Base-by-base conservation (phyloP, 2,113 vertebrate species). In the Nycticryphes semicollaris region DNA sequence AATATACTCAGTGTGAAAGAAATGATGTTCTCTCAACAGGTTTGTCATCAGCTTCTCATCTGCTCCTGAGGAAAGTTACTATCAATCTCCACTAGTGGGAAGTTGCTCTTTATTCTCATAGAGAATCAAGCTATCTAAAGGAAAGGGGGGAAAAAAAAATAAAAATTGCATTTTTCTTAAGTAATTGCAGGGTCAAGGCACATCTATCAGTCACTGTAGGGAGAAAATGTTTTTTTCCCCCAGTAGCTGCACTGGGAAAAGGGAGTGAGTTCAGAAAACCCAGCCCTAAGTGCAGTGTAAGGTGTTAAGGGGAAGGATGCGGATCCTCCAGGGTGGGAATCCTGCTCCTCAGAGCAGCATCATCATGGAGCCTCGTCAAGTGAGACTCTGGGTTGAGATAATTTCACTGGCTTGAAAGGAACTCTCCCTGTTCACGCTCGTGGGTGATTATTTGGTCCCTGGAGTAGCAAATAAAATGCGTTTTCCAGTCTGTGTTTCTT, bases 1-100 rank as follows among this genome's bases (percentile, higher is more conserved):
- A 50, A 43, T 33, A 12, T n/a, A 1, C 63, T 94, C 3, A 1
- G 69, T 23, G 54, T 62, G 50, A 62, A 28, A 73, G 74, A 90
- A 79, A 57, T 70, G 3, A 20, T 11, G 1, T 73, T 66, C 31
- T 72, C 82, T 63, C 63, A 54, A 53, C 70, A 47, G 75, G 84
- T 82, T 94, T 95, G 93, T 89, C 93, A 83, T 73, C 94, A 79
- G 0, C 73, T 85, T 43, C 81, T 87, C 84, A 37, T 91, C 75
- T 45, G n/a, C 45, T 88, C 56, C 72, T 10, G 8, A 37, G 75
- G 54, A 59, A 67, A 30, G 68, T 73, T 88, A 4, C 82, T 28
- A 14, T 93, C 59, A 14, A 11, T 94, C 94, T 86, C 59, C 50
- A 1, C n/a, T n/a, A 21, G 54, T 12, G 76, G 81, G 86, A 81